Percentiles rank a stretch among this genome's conserved stretches.
These are phyloP conservation scores for Crenichthys baileyi DNA, from an alignment of 2,797 vertebrate genomes.

Conservation along the genomic window DNA sequence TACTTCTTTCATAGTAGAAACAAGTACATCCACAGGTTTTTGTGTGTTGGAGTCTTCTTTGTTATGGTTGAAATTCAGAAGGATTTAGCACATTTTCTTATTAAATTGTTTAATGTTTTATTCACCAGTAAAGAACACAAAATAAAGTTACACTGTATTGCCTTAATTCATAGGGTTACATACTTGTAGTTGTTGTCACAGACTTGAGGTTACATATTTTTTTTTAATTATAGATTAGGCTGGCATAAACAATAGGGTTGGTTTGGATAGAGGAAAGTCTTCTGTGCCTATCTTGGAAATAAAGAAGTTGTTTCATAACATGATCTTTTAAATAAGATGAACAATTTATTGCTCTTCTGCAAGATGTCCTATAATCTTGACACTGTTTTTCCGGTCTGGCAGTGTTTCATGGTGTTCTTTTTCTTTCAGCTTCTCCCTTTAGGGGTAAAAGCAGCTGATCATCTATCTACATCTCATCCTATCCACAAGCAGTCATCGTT, in stretches of 20 bases:
- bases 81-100: not conserved
- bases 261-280: not conserved
- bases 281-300: not conserved
- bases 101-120: too few relatives aligned
- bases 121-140: too few relatives aligned
- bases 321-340: not conserved
- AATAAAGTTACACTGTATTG: not conserved
- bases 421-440: not conserved
- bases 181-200: not conserved
- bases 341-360: not conserved
- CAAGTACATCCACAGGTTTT: not conserved
- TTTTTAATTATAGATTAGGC: not conserved
- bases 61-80: not conserved
- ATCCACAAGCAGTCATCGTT: not conserved
- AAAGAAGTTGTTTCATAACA: slow-evolving; percentile 1
- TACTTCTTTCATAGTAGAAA: not conserved
- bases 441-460: not conserved
- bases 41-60: not conserved
- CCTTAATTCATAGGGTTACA: not conserved
- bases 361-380: not conserved
- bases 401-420: not conserved
- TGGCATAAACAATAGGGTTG: not conserved
- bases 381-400: not conserved
- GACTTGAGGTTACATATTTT: slow-evolving; percentile 1
- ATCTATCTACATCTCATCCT: not conserved